Conservation (phyloP, 2,113 vertebrate genomes). For the Phalacrocorax pelagicus region DNA sequence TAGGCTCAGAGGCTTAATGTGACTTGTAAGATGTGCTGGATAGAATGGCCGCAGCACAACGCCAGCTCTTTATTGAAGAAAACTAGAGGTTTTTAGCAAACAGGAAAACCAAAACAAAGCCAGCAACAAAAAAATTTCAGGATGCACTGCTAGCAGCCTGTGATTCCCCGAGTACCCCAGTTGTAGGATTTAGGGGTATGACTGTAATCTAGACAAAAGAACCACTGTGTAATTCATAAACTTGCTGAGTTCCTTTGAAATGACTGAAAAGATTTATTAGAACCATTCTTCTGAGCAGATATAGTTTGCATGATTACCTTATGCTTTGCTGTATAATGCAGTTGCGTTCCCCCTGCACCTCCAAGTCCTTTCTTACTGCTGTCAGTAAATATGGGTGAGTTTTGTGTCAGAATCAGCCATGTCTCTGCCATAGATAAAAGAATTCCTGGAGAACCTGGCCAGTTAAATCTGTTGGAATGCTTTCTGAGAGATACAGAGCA, state of each 20-base stretch:
- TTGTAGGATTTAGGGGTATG: background rate
- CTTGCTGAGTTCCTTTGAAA: background rate
- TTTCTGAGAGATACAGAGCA: background rate
- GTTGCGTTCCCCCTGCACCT: background rate
- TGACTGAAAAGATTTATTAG: background rate
- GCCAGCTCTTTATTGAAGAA: background rate
- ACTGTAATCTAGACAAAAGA: background rate
- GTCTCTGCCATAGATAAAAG: background rate
- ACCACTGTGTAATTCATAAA: background rate
- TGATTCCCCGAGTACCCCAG: background rate
- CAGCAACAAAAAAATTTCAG: background rate
- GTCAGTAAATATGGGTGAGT: fast-evolving
- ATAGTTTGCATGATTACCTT: background rate
- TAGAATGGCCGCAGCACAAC: background rate
- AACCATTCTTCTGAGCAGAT: background rate
- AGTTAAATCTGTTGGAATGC: background rate
- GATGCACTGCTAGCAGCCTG: background rate
- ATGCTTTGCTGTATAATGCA: background rate
- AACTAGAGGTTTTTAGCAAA: background rate
- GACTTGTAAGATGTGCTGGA: background rate
- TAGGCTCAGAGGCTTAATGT: background rate
- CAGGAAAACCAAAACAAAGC: background rate
- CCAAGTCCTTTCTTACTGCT: background rate
- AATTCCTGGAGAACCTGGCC: background rate
- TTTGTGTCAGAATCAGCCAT: background rate